These are phyloP conservation scores for Eulithis testata DNA, from an alignment of 2,888 invertebrate species.

Conservation along the genomic window DNA sequence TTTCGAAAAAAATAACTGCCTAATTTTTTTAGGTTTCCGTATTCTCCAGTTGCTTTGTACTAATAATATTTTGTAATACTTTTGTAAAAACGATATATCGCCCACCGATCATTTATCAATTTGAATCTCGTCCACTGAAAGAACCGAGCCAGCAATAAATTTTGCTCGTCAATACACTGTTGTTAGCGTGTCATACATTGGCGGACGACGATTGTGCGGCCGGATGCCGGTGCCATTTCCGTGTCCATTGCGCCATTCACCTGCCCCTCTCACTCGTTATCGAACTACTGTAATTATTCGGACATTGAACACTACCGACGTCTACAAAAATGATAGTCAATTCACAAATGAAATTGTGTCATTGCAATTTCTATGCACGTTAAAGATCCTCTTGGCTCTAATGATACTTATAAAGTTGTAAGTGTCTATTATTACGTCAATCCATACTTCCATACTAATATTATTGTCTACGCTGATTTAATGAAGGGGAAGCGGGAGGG, in stretches of 20 bases:
- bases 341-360: neutral
- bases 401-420: too few relatives aligned
- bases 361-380: too few relatives aligned
- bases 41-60: too few relatives aligned
- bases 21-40: too few relatives aligned
- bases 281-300: slow-evolving; percentile 58
- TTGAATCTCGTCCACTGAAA: slow-evolving; percentile 27
- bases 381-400: too few relatives aligned
- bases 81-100: slow-evolving; percentile 4
- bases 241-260: slow-evolving; percentile 67
- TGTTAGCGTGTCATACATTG: slow-evolving; percentile 41
- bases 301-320: slow-evolving; percentile 19
- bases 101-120: slow-evolving; percentile 26
- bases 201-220: slow-evolving; percentile 67
- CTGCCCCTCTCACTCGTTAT: slow-evolving; percentile 54
- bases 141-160: slow-evolving; percentile 35
- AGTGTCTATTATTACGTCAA: too few relatives aligned
- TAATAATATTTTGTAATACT: neutral
- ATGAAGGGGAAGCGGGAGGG: too few relatives aligned
- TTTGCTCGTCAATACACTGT: slow-evolving; percentile 37
- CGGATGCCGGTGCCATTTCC: slow-evolving; percentile 74
- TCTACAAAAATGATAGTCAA: slow-evolving; percentile 21
- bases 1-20: too few relatives aligned
- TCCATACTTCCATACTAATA: too few relatives aligned
- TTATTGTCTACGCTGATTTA: too few relatives aligned